A percentile compares a stretch with the other conserved stretches of the same genome.
Evolutionary conservation across 2,888 invertebrate species (phyloP).

Genomic region (Oligia latruncula): DNA sequence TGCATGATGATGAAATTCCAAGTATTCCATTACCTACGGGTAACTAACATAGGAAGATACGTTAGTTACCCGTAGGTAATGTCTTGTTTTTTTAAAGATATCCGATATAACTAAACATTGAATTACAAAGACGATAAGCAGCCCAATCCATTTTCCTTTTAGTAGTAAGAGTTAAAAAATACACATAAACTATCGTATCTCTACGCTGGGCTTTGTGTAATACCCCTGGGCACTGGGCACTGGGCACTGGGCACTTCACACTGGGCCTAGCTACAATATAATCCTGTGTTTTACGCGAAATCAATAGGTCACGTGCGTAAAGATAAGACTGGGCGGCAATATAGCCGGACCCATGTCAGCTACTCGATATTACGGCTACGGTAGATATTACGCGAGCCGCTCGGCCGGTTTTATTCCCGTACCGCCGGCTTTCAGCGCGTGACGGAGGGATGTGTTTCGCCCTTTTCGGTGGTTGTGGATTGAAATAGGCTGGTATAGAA

Average conservation of each 20-base stretch:
- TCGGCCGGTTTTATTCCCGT: constrained; percentile 43
- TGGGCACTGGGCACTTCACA: constrained; percentile 62
- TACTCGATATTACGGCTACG: constrained; percentile 56
- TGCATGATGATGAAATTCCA: too few species aligned
- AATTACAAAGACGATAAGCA: constrained; percentile 33
- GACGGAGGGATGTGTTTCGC: constrained; percentile 16
- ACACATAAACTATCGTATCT: constrained; percentile 55
- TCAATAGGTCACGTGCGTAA: constrained; percentile 75
- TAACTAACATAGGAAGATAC: too few species aligned
- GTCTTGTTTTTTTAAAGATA: neutral
- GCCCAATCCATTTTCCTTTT: constrained; percentile 1
- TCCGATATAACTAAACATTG: neutral
- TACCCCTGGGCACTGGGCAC: constrained; percentile 57
- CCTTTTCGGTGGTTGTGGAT: constrained; percentile 15
- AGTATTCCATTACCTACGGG: too few species aligned
- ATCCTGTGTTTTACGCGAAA: constrained; percentile 68
- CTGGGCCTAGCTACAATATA: constrained; percentile 60
- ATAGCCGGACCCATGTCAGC: constrained; percentile 78
- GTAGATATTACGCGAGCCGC: constrained; percentile 47
- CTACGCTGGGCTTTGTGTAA: constrained; percentile 47
- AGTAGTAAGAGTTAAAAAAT: constrained; percentile 48
- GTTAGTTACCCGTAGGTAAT: neutral
- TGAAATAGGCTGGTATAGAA: constrained; percentile 17
- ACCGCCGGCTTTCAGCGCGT: constrained; percentile 34
- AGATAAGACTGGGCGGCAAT: constrained; percentile 72